A percentile compares a stretch with the other conserved stretches of the same genome.
Conservation (phyloP, 2,113 vertebrate genomes). For the Boleophthalmus pectinirostris region DNA sequence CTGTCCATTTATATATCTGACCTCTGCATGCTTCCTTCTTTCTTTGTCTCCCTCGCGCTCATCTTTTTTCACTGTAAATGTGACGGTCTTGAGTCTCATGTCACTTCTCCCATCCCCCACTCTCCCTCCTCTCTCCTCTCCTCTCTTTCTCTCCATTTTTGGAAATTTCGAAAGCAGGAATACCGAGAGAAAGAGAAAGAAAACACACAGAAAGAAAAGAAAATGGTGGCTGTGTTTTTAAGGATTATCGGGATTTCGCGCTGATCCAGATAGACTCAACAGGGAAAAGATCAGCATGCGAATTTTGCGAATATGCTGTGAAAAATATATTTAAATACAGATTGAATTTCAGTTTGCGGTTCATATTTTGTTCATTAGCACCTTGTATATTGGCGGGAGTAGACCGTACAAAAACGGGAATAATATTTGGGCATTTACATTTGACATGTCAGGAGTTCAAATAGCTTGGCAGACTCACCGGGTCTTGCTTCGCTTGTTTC, state of each 20-base stretch:
- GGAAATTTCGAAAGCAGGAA: conserved; percentile 54
- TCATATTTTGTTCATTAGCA: conserved; percentile 9
- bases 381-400: background rate
- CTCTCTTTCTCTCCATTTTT: conserved; percentile 56
- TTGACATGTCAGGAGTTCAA: conserved; percentile 2
- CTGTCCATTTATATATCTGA: background rate
- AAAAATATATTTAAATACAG: conserved; percentile 17
- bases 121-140: conserved; percentile 7
- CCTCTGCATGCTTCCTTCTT: conserved; percentile 26
- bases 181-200: conserved; percentile 15
- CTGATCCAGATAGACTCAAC: conserved; percentile 25
- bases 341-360: conserved; percentile 3
- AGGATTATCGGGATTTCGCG: conserved; percentile 46
- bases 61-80: conserved; percentile 59
- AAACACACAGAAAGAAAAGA: conserved; percentile 19
- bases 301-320: conserved; percentile 8
- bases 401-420: background rate
- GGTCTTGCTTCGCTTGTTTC: conserved; percentile 42
- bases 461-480: conserved; percentile 8
- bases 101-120: conserved; percentile 13
- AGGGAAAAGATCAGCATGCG: conserved; percentile 23
- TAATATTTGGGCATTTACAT: conserved; percentile 18
- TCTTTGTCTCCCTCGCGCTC: conserved; percentile 42
- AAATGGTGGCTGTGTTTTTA: conserved; percentile 47
- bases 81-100: conserved; percentile 64